phyloP scores from a whole-genome alignment of 2,797 vertebrate species.

The Poecilia velifera region DNA sequence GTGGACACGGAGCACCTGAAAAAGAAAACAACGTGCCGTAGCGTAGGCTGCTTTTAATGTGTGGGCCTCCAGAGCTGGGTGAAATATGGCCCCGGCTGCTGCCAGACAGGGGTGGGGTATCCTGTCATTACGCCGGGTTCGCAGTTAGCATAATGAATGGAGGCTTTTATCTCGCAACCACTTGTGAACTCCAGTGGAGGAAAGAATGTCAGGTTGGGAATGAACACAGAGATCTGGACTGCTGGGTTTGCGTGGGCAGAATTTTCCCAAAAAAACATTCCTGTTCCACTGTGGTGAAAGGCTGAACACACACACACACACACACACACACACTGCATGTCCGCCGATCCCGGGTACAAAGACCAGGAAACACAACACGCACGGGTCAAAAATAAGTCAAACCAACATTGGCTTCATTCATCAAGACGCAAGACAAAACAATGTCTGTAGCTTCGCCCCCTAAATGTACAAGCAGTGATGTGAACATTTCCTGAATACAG shows the following conservation, averaged over 20 bases:
- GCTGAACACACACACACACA: not conserved
- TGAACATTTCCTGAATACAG: slow-evolving; percentile 32
- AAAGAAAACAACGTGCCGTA: slow-evolving; percentile 24
- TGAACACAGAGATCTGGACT: slow-evolving; percentile 42
- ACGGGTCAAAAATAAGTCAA: slow-evolving; percentile 60
- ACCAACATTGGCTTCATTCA: slow-evolving; percentile 38
- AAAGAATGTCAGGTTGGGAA: slow-evolving; percentile 69
- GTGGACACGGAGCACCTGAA: slow-evolving; percentile 19
- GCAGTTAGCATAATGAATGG: slow-evolving; percentile 74
- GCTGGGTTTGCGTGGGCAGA: slow-evolving; percentile 40
- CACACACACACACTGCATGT: not conserved
- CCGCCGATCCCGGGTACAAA: slow-evolving; percentile 15
- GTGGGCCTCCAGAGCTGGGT: slow-evolving; percentile 42
- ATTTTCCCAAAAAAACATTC: slow-evolving; percentile 52
- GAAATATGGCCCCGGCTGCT: slow-evolving; percentile 57
- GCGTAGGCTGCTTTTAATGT: slow-evolving; percentile 13
- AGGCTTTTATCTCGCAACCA: slow-evolving; percentile 74
- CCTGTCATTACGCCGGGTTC: slow-evolving; percentile 62
- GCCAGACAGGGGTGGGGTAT: slow-evolving; percentile 76
- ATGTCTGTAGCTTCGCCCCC: slow-evolving; percentile 15
- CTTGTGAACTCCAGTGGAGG: slow-evolving; percentile 64
- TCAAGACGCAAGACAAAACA: slow-evolving; percentile 63
- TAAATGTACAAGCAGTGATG: slow-evolving; percentile 10
- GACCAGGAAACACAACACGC: slow-evolving; percentile 38
- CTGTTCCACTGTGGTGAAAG: slow-evolving; percentile 21